Evolutionary conservation across 2,113 vertebrate species (phyloP).

Genomic region (Rhabdomys dilectus): DNA sequence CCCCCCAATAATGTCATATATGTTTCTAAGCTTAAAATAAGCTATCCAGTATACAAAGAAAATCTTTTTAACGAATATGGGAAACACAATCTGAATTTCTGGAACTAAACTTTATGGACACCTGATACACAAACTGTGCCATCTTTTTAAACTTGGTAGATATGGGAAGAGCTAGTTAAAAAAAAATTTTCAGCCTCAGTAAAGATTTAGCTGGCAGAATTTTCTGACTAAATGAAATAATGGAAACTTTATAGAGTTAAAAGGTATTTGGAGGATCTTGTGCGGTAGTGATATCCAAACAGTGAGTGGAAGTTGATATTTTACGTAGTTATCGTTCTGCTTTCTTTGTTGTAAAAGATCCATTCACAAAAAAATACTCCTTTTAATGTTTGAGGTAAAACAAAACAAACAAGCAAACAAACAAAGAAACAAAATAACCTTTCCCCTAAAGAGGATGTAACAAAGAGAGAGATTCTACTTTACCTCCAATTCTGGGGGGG

Average conservation of each 20-base stretch:
- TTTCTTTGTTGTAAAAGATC: conserved; percentile 43
- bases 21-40: neutral
- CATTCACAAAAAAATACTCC: conserved; percentile 23
- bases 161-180: conserved; percentile 70
- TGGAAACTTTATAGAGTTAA: conserved; percentile 69
- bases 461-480: neutral
- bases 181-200: conserved; percentile 51
- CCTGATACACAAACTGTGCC: conserved; percentile 45
- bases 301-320: conserved; percentile 37
- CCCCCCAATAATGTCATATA: neutral
- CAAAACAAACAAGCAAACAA: neutral
- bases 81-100: conserved; percentile 57
- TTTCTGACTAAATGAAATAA: conserved; percentile 75
- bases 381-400: conserved; percentile 45
- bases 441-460: neutral
- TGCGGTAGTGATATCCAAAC: conserved; percentile 50
- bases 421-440: neutral
- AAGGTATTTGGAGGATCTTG: conserved; percentile 52
- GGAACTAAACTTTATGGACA: conserved; percentile 51
- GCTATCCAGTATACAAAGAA: conserved; percentile 50
- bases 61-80: conserved; percentile 48
- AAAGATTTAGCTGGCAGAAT: conserved; percentile 65
- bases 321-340: conserved; percentile 3
- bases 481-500: neutral
- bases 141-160: conserved; percentile 72